Conservation (phyloP, 2,113 vertebrate species). For the Xiphorhynchus elegans region DNA sequence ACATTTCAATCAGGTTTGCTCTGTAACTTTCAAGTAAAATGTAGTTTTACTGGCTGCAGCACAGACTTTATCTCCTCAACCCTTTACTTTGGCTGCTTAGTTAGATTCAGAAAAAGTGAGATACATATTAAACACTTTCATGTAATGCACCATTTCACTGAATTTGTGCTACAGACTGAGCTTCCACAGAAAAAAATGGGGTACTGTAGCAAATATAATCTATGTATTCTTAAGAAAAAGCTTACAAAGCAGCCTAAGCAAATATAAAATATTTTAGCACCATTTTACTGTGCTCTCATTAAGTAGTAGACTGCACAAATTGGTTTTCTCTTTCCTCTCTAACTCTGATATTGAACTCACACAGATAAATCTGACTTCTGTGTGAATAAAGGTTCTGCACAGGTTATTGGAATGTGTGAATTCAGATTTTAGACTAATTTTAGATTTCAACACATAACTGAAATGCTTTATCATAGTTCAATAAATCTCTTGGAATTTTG, state of each 20-base stretch:
- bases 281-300: neutral
- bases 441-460: neutral
- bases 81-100: neutral
- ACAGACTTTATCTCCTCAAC: neutral
- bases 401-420: neutral
- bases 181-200: neutral
- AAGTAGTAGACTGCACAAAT: neutral
- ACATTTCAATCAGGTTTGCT: neutral
- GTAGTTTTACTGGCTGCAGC: neutral
- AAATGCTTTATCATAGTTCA: neutral
- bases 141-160: neutral
- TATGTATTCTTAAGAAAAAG: neutral
- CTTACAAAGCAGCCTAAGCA: neutral
- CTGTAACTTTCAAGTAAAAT: neutral
- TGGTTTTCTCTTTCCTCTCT: neutral
- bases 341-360: neutral
- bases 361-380: neutral
- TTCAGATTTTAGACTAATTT: neutral
- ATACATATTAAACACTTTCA: neutral
- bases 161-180: neutral
- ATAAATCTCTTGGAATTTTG: neutral
- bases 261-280: neutral
- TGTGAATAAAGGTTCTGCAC: neutral
- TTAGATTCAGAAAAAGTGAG: neutral
- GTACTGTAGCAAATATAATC: neutral